Evolutionary conservation across 2,888 invertebrate species (phyloP).

Genomic region (Xanthorhoe designata): DNA sequence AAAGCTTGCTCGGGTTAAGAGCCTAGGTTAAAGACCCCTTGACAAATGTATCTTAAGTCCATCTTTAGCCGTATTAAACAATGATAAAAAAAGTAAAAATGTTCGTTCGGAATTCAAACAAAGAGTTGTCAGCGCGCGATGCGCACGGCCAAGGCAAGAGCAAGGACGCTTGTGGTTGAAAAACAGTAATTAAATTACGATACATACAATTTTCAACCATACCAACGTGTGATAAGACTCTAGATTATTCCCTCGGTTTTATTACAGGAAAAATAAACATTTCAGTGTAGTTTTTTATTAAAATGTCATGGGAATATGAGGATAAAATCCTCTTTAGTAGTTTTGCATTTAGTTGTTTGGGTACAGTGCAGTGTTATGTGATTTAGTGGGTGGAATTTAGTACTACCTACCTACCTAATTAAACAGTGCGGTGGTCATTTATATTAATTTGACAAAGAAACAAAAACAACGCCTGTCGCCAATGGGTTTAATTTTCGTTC

Average conservation of each 20-base stretch:
- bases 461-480: neutral
- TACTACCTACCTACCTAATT: no score
- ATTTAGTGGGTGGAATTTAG: slow-evolving; percentile 6
- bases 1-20: slow-evolving; percentile 25
- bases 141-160: slow-evolving; percentile 75
- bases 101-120: slow-evolving; percentile 70
- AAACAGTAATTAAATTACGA: slow-evolving; percentile 34
- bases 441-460: neutral
- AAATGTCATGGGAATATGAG: slow-evolving; percentile 38
- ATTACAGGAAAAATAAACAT: slow-evolving; percentile 24
- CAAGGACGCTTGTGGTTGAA: slow-evolving; percentile 65
- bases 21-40: slow-evolving; percentile 69
- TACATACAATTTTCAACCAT: slow-evolving; percentile 27
- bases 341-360: neutral
- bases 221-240: slow-evolving; percentile 4
- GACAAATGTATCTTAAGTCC: slow-evolving; percentile 60
- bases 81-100: slow-evolving; percentile 66
- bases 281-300: slow-evolving; percentile 35
- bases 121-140: slow-evolving; percentile 72
- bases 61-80: slow-evolving; percentile 56
- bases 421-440: neutral
- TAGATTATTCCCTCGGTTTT: slow-evolving; percentile 7
- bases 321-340: slow-evolving; percentile 9
- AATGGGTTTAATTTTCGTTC: no score
- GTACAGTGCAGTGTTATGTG: slow-evolving; percentile 34